Base-by-base conservation (phyloP, 2,113 vertebrate genomes). In the Erpornis zantholeuca region DNA sequence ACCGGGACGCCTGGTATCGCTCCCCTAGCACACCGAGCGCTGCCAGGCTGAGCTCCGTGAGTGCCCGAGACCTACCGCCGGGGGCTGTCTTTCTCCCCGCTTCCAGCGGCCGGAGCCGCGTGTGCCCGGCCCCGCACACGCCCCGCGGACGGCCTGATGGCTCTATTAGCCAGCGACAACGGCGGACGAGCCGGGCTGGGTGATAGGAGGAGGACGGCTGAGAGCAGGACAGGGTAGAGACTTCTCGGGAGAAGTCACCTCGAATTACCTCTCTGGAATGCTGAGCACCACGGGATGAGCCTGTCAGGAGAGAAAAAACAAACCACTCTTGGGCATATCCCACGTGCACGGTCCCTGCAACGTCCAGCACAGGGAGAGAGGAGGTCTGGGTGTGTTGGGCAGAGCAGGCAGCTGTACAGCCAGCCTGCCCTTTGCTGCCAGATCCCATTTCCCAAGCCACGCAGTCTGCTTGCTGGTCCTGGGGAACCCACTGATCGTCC, bases 401-500 rank as follows among this genome's bases (percentile, higher is more conserved):
- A 63, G 27, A 38, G n/a, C 31, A 21, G 61, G 64, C n/a, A 52
- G 69, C 15, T 29, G 64, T 2, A 10, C 38, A 38, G 19, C 6
- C 42, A 27, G 12, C 36, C 8, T 19, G 14, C 20, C 36, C 5
- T 20, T 50, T 1, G 1, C 28, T 38, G 20, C 19, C 63, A 12
- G 29, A 52, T 31, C 50, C 50, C 17, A 1, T 65, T 54, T 59
- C 38, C n/a, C 64, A n/a, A 40, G 53, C 16, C 54, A 10, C 2
- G 1, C 21, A 4, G 11, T 11, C 52, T 2, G 1, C 40, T 53
- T 12, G 10, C 69, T 17, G 18, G 33, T 14, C 42, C 12, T 0
- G 0, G 4, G 44, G 33, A 20, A 12, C 14, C 27, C 78, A 4
- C 16, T 2, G 12, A 70, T 15, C 3, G 38, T 38, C 31, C 27